A percentile compares a stretch with the other conserved stretches of the same genome.
phyloP scores from a whole-genome alignment of 2,113 vertebrate species.

The Felis catus region F.catus_Fca126_mat1.0 CM031419.1:50486501-50487000 shows the following conservation, averaged over 20 bases:
- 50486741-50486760: not conserved
- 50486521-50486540: conserved; percentile 27
- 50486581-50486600: conserved; percentile 41
- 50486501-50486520: conserved; percentile 10
- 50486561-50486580: conserved; percentile 29
- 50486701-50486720: conserved; percentile 30
- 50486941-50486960: not conserved
- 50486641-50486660: not conserved
- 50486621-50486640: not conserved
- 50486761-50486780: conserved; percentile 53
- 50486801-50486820: conserved; percentile 64
- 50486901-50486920: conserved; percentile 21
- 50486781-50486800: conserved; percentile 65
- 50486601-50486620: not conserved
- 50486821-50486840: conserved; percentile 68
- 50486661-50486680: conserved; percentile 17
- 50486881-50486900: conserved; percentile 59
- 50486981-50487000: not conserved
- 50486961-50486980: not conserved
- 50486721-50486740: conserved; percentile 40
- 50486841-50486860: conserved; percentile 52
- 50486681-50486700: conserved; percentile 51
- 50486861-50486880: conserved; percentile 64
- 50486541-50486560: not conserved
- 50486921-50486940: not conserved